These are phyloP conservation scores for Nasonia oneida DNA, from an alignment of 2,888 invertebrate species.

Conservation along the genomic window DNA sequence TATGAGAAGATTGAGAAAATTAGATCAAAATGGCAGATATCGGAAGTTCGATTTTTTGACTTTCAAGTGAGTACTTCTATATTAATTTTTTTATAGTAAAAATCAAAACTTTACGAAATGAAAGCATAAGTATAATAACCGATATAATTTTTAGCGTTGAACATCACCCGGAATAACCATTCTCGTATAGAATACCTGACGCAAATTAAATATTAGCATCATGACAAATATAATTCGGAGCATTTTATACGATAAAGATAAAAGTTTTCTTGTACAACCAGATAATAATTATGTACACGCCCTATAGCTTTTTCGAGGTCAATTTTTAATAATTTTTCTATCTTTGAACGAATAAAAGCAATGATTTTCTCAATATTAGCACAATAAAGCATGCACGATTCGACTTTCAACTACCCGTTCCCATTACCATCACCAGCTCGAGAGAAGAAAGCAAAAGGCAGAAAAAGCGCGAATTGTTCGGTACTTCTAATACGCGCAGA, in stretches of 20 bases:
- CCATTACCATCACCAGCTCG: not conserved
- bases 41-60: not conserved
- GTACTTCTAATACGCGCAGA: not conserved
- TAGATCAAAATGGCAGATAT: constrained; percentile 1
- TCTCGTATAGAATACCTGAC: not conserved
- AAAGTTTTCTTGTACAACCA: no score
- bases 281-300: no score
- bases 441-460: constrained; percentile 27
- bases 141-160: not conserved
- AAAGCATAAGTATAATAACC: not conserved
- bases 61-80: not conserved
- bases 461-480: constrained; percentile 15
- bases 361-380: not conserved
- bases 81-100: not conserved
- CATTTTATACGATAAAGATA: no score
- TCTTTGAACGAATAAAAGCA: not conserved
- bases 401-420: constrained; percentile 14
- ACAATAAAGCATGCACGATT: not conserved
- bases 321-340: not conserved
- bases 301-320: no score
- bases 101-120: not conserved
- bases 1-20: constrained; percentile 10
- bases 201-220: no score
- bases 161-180: constrained; percentile 1
- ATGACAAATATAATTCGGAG: no score